Percentiles rank a stretch among this genome's conserved stretches.
These are phyloP conservation scores for Cygnus buccinator DNA, from an alignment of 2,113 vertebrate species.

Conservation along the genomic window DNA sequence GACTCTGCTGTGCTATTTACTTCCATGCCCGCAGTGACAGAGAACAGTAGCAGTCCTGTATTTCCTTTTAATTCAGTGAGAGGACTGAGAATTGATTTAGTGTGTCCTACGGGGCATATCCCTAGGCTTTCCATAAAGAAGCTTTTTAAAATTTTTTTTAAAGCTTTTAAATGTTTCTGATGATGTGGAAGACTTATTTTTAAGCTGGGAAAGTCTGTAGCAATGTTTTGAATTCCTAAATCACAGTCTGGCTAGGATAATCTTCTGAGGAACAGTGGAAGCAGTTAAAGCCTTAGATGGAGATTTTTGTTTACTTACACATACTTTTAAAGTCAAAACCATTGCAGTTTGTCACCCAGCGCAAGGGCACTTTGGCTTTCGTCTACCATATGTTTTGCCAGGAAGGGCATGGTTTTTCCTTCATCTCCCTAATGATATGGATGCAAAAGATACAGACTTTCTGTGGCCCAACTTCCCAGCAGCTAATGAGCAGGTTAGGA, in stretches of 20 bases:
- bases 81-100: background rate
- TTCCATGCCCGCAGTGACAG: rapidly evolving
- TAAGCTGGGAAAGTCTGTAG: slow-evolving; percentile 53
- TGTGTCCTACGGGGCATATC: background rate
- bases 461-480: background rate
- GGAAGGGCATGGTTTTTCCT: background rate
- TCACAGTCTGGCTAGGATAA: background rate
- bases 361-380: background rate
- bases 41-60: background rate
- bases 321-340: background rate
- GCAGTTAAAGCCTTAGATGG: slow-evolving; percentile 52
- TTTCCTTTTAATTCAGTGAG: background rate
- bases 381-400: background rate
- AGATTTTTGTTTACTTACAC: background rate
- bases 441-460: background rate
- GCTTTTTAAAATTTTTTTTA: background rate
- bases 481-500: background rate
- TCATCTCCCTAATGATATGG: background rate
- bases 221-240: slow-evolving; percentile 58
- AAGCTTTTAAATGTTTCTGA: background rate
- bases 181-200: slow-evolving; percentile 41
- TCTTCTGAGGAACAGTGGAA: slow-evolving; percentile 1
- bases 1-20: rapidly evolving
- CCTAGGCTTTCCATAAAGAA: background rate
- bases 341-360: background rate